phyloP scores from a whole-genome alignment of 2,797 vertebrate species.

The Sebastes oblongus region DNA sequence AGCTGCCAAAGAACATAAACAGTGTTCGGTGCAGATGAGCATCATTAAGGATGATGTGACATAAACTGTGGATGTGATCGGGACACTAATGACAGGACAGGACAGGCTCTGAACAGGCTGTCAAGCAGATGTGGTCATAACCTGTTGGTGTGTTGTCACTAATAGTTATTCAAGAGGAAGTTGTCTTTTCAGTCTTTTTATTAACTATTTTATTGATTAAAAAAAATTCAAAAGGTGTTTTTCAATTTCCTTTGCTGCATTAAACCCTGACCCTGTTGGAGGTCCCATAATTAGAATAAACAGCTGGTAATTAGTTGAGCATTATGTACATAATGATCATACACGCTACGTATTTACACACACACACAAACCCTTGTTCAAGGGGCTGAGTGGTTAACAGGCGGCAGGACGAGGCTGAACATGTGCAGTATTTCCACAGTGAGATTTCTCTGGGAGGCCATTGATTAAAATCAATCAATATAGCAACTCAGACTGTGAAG shows the following conservation, averaged over 20 bases:
- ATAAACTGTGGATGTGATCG: constrained; percentile 2
- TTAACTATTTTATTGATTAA: neutral
- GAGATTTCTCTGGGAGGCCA: neutral
- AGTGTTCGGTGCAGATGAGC: constrained; percentile 17
- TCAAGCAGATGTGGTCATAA: constrained; percentile 5
- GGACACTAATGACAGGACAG: neutral
- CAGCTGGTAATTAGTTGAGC: constrained; percentile 6
- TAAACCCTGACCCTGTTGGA: neutral
- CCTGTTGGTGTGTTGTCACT: neutral
- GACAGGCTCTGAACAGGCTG: neutral
- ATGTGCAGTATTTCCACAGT: neutral
- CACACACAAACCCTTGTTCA: neutral
- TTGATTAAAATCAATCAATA: neutral
- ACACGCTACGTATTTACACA: neutral
- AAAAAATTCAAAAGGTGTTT: neutral
- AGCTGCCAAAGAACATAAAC: constrained; percentile 2
- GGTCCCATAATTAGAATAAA: neutral
- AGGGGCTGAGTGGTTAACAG: neutral
- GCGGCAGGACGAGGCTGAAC: neutral
- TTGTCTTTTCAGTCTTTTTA: neutral
- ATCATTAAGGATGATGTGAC: constrained; percentile 4
- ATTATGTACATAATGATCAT: constrained; percentile 5
- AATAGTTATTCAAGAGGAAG: neutral
- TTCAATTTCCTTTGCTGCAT: neutral
- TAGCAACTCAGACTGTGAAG: neutral